A percentile compares a stretch with the other conserved stretches of the same genome.
Conservation (phyloP, 2,113 vertebrate species). For the Theristicus caerulescens region DNA sequence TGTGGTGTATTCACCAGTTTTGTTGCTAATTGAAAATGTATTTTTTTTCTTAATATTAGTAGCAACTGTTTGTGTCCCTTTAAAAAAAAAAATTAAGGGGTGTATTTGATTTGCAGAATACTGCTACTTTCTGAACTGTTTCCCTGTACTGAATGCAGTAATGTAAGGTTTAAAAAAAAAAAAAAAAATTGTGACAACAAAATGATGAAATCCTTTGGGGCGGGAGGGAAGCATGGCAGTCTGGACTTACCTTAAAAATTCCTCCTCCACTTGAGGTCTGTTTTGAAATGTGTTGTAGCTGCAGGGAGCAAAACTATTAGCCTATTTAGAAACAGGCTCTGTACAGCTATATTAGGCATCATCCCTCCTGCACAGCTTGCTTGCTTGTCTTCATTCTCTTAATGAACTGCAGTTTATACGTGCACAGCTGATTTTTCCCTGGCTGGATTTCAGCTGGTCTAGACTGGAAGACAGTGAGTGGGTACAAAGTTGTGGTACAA, state of each 20-base stretch:
- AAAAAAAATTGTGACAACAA: background rate
- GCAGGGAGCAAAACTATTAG: slow-evolving; percentile 39
- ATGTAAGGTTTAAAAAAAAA: background rate
- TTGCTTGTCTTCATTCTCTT: background rate
- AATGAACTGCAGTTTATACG: background rate
- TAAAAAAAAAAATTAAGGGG: background rate
- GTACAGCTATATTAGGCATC: slow-evolving; percentile 25
- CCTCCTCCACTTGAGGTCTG: background rate
- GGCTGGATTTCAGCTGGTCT: slow-evolving; percentile 31
- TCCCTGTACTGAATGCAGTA: background rate
- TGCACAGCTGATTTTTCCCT: background rate
- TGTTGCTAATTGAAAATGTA: background rate
- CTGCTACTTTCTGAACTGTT: background rate
- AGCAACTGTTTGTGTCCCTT: background rate
- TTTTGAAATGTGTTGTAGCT: slow-evolving; percentile 34
- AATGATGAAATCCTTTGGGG: background rate
- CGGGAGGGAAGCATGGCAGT: background rate
- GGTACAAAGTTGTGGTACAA: background rate
- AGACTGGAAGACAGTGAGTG: background rate
- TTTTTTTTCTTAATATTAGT: background rate
- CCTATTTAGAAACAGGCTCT: slow-evolving; percentile 30
- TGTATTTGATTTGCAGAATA: background rate
- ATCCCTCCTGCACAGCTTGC: background rate
- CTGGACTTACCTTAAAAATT: slow-evolving; percentile 34
- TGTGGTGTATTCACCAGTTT: background rate